Conservation (phyloP, 2,797 vertebrate species). For the Bryconaethiops microstoma region DNA sequence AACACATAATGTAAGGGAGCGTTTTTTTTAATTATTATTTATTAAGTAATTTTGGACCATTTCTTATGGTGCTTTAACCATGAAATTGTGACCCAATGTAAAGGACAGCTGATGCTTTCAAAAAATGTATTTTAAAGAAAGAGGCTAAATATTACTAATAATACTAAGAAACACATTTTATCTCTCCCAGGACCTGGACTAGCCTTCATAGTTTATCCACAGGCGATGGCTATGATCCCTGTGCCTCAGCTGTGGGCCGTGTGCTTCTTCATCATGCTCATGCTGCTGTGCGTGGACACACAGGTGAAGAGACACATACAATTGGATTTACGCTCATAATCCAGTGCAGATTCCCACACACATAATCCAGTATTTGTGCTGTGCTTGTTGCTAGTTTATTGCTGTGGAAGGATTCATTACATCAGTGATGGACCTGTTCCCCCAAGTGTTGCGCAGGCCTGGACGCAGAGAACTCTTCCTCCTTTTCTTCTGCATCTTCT, state of each 20-base stretch:
- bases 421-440: conserved; percentile 74
- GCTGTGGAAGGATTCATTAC: conserved; percentile 74
- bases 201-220: conserved; percentile 74
- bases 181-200: conserved; percentile 87
- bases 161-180: too few species aligned
- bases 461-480: conserved; percentile 71
- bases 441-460: conserved; percentile 65
- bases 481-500: conserved; percentile 71
- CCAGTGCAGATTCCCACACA: too few species aligned
- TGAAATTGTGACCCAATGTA: too few species aligned
- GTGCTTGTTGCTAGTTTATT: conserved; percentile 69
- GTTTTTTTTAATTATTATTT: too few species aligned
- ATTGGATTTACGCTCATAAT: not conserved
- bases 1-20: too few species aligned
- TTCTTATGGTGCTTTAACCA: too few species aligned
- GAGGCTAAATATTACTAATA: too few species aligned
- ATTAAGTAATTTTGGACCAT: too few species aligned
- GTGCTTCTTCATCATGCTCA: conserved; percentile 73
- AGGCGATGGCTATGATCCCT: conserved; percentile 71
- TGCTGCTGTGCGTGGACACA: conserved; percentile 82
- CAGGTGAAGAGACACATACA: conserved; percentile 73
- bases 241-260: conserved; percentile 66
- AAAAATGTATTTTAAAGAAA: too few species aligned
- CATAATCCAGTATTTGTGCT: conserved; percentile 40
- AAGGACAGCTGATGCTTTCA: too few species aligned